Evolutionary conservation across 2,888 invertebrate genomes (phyloP), one percentile per base, ranked within the genome.

Genomic region (Clepsis dumicolana): DNA sequence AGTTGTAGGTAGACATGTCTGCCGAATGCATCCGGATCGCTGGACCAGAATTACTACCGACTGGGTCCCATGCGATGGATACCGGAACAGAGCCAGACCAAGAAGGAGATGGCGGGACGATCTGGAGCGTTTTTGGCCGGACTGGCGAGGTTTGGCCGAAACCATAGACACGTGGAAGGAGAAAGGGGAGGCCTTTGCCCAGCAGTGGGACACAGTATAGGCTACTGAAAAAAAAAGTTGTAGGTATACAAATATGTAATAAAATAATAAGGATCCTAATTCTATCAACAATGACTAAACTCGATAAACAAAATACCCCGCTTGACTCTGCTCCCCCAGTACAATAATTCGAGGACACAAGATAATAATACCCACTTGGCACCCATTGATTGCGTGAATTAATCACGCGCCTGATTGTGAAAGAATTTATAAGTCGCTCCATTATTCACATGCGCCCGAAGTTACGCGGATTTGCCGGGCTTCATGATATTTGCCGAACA

Each of bases 401-500:
- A 48, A 53, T 53, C 53, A 35, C 53, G 32, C 54, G 61, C 25
- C 66, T 44, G 66, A 44, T 44, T 56, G 57, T 67, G 62, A 63
- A 67, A 67, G 56, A 59, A 68, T 68, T 50, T n/a, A 63, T 53
- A 68, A 64, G 52, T 64, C 68, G 52, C 52, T 68, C 50, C 68
- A 68, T 68, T 68, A 68, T 64, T 68, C 68, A 59, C 68, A 68
- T 63, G 63, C 52, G 68, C 44, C 57, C 54, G 50, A 59, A 68
- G 63, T 56, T 62, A 41, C 32, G 60, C 41, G 44, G 64, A 53
- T 68, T 68, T 52, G 64, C 53, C 78, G 78, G 78, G 77, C 73
- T 75, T 78, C 71, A 71, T 81, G 79, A 83, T 80, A 79, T 86
- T 86, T 87, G 82, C 87, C 86, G 85, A 81, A 77, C 83, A 79